A percentile compares a stretch with the other conserved stretches of the same genome.
phyloP scores from a whole-genome alignment of 2,888 invertebrate species.

The Lomographa bimaculata region DNA sequence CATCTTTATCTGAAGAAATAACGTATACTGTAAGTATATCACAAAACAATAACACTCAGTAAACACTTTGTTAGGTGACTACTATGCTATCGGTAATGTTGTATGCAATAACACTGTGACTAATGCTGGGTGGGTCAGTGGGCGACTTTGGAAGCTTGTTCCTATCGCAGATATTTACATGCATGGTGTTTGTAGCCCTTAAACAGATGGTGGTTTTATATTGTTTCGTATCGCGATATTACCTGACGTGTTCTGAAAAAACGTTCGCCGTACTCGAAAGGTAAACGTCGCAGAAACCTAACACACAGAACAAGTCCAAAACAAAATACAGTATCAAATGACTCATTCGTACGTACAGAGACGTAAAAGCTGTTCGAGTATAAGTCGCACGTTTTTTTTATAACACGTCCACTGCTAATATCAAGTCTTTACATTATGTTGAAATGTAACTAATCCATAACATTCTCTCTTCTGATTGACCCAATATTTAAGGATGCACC shows the following conservation, averaged over 20 bases:
- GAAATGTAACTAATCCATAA: slow-evolving; percentile 82
- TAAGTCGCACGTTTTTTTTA: slow-evolving; percentile 53
- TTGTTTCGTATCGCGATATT: slow-evolving; percentile 51
- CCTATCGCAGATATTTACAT: slow-evolving; percentile 30
- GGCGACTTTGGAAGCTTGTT: slow-evolving; percentile 47
- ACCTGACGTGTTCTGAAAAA: slow-evolving; percentile 54
- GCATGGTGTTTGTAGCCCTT: slow-evolving; percentile 76
- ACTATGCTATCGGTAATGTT: slow-evolving; percentile 42
- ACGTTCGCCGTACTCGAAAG: slow-evolving; percentile 36
- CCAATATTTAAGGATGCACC: slow-evolving; percentile 82
- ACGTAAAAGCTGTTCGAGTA: slow-evolving; percentile 3
- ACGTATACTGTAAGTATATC: slow-evolving; percentile 83
- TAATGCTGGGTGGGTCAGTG: slow-evolving; percentile 46
- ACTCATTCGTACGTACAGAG: too few species aligned
- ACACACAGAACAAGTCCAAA: too few species aligned
- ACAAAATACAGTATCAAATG: too few species aligned
- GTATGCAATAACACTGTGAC: slow-evolving; percentile 46
- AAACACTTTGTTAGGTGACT: slow-evolving; percentile 78
- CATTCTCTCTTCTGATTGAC: slow-evolving; percentile 82
- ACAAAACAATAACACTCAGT: slow-evolving; percentile 82
- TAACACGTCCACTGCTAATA: slow-evolving; percentile 47
- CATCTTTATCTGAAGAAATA: slow-evolving; percentile 85
- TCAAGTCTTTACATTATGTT: slow-evolving; percentile 55
- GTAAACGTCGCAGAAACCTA: too few species aligned
- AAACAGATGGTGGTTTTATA: slow-evolving; percentile 70